Base-by-base conservation (phyloP, 1,140 invertebrate genomes). In the Drosophila pallidifrons region DNA sequence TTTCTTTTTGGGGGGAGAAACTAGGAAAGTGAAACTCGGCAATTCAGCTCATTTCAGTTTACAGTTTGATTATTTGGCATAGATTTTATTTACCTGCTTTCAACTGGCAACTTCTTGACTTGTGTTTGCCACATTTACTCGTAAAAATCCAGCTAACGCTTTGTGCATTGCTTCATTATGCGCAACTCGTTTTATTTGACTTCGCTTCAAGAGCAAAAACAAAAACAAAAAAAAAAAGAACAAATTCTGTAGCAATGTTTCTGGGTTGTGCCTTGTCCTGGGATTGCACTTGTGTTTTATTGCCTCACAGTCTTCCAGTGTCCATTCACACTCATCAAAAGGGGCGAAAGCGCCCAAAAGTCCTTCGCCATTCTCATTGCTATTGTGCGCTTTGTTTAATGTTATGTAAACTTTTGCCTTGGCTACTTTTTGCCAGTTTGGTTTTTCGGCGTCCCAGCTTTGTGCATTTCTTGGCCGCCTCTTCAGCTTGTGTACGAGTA, bases 371-470 rank as follows among this genome's bases (percentile, higher is more conserved):
- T 32, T 60, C 43, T 35, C 47, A 67, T 61, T 77, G 68, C 80
- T 77, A 88, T 88, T 88, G 83, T 88, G 77, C 83, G 85, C 83
- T 89, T 89, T 88, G 83, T 88, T 88, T 88, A 88, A 88, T 88
- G 83, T 88, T 88, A 88, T 88, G 83, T 89, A 88, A 88, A 88
- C 83, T 88, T 88, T 89, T 88, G 75, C 81, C 76, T 65, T 65
- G 74, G 69, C 74, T 72, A 76, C 68, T 76, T 76, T 71, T 71
- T 65, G 68, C 60, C 68, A 41, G 59, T 69, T 69, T 63, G 41
- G n/a, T 65, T 75, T 69, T 69, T 43, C 3, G 65, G 51, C 35
- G 10, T 58, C 16, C 11, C 15, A 32, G 28, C 58, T 68, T 69
- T 75, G 66, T 75, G 67, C 58, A 71, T 70, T 70, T 75, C 61